Evolutionary conservation across 1,140 invertebrate genomes (phyloP), one percentile per base, ranked within the genome.

Genomic region (Listronotus bonariensis): DNA sequence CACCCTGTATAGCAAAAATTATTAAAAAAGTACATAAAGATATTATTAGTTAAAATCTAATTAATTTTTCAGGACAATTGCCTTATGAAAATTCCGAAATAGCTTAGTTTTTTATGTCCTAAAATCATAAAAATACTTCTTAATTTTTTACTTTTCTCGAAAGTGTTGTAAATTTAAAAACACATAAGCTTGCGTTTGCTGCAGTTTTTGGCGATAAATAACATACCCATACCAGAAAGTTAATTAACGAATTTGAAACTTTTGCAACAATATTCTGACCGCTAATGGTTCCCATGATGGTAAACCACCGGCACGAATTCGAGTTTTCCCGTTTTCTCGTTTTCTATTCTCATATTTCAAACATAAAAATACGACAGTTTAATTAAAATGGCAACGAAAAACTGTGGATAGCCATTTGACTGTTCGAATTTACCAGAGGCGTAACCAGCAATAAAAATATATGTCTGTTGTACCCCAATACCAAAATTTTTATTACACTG

Each of bases 291-390:
- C 59, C 59, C 59, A 38, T 49, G 59, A 49, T 54, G 59, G 59
- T 45, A 26, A 51, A 60, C 57, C 57, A 49, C 59, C 32, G 20
- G 57, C 48, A 17, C 41, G 42, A 31, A 51, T 60, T 62, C 59
- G 36, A 43, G 59, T 54, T 46, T 53, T 31, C 15, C 38, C 58
- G 49, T 42, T 53, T 52, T 48, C 59, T 62, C 59, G 49, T 42
- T 54, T 52, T 48, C 59, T 62, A 60, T 48, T 60, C 57, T 45
- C 59, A 62, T 62, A 62, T 62, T 62, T 62, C 59, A 62, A 62
- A 62, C 40, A 45, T 53, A 40, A 62, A 62, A 62, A 46, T 62
- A 31, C 51, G 59, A 62, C 59, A 34, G 48, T 62, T 62, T 62
- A 62, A 62, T 62, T 62, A 62, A 62, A 62, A 54, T 45, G 48